phyloP scores from a whole-genome alignment of 2,888 invertebrate species.

The Tenthredo mesomela region DNA sequence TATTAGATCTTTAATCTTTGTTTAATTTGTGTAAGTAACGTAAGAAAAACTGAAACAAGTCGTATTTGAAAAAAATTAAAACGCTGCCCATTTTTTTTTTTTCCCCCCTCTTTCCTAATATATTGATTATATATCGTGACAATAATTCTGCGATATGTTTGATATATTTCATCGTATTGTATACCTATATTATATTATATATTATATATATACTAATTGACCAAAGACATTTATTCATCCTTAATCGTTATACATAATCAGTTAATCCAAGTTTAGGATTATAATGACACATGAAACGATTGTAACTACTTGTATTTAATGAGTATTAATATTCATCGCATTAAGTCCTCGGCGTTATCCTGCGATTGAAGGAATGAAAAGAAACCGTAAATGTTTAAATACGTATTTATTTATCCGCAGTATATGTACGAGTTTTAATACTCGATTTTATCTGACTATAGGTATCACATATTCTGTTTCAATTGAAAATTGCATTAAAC shows the following conservation, averaged over 20 bases:
- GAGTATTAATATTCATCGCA: neutral
- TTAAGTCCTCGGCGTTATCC: no score
- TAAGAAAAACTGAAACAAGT: no score
- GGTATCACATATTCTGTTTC: neutral
- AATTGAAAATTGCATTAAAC: neutral
- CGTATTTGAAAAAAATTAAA: no score
- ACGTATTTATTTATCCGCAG: constrained; percentile 1
- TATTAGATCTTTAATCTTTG: no score
- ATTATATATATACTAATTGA: neutral
- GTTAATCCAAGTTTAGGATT: neutral
- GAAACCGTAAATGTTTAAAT: neutral
- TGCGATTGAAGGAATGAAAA: neutral
- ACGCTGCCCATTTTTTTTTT: no score
- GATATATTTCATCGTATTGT: constrained; percentile 18
- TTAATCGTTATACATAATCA: neutral
- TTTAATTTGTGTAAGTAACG: no score
- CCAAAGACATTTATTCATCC: constrained; percentile 6
- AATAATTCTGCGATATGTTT: constrained; percentile 28
- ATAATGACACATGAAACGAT: neutral
- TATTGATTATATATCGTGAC: constrained; percentile 6
- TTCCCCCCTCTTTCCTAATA: no score
- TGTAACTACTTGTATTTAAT: neutral
- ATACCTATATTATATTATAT: neutral
- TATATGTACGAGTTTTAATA: neutral
- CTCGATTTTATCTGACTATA: neutral